Percentiles rank a stretch among this genome's conserved stretches.
Evolutionary conservation across 2,113 vertebrate genomes (phyloP).

Genomic region (Himantopus leucocephalus): DNA sequence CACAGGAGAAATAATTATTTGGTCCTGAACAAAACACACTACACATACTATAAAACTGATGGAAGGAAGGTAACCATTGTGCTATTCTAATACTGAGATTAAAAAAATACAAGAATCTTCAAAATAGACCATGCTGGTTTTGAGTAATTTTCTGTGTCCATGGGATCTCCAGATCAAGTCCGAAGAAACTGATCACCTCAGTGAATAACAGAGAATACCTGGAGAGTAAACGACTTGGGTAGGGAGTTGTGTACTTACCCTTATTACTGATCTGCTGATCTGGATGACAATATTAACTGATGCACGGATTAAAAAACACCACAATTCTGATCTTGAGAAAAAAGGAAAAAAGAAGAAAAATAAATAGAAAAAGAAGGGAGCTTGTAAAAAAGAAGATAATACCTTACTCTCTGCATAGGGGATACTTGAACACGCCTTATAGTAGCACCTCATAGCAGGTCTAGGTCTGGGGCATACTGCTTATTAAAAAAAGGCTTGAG

Average conservation of each 20-base stretch:
- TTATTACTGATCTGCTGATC: background rate
- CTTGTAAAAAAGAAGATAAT: background rate
- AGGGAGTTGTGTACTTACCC: background rate
- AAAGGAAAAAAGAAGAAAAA: background rate
- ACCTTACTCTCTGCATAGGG: rapidly evolving
- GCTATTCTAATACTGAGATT: background rate
- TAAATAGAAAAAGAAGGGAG: background rate
- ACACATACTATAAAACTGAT: rapidly evolving
- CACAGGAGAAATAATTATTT: background rate
- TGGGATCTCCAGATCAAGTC: background rate
- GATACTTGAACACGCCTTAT: background rate
- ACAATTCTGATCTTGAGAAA: background rate
- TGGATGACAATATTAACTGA: background rate
- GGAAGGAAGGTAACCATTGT: background rate
- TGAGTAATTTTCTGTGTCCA: background rate
- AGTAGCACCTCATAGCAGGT: background rate
- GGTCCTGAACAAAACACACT: background rate
- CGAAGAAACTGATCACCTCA: background rate
- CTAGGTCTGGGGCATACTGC: background rate
- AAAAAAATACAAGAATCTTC: background rate
- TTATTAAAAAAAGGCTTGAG: background rate
- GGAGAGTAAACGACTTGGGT: background rate
- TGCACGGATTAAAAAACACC: background rate
- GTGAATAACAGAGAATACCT: background rate
- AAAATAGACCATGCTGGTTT: rapidly evolving